Percentiles rank a stretch among this genome's conserved stretches.
phyloP scores from a whole-genome alignment of 2,888 invertebrate species.

The Thalpophila matura region DNA sequence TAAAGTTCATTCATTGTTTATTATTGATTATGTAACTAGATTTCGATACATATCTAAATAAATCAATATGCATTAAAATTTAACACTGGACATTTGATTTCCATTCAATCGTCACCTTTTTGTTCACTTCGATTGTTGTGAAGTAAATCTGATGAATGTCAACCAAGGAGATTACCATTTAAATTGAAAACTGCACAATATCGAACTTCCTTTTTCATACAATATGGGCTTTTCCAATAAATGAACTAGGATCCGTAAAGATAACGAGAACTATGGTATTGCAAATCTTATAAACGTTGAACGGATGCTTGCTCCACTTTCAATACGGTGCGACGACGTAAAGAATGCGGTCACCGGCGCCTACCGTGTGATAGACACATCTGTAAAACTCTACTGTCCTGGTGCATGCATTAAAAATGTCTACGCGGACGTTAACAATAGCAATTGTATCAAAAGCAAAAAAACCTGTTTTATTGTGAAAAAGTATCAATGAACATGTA shows the following conservation, averaged over 20 bases:
- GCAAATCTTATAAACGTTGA: slow-evolving; percentile 75
- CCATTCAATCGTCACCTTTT: slow-evolving; percentile 38
- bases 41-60: slow-evolving; percentile 11
- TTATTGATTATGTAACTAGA: slow-evolving; percentile 36
- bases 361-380: slow-evolving; percentile 66
- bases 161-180: slow-evolving; percentile 46
- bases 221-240: slow-evolving; percentile 14
- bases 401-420: slow-evolving; percentile 57
- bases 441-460: slow-evolving; percentile 50
- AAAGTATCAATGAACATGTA: slow-evolving; percentile 54
- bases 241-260: slow-evolving; percentile 62
- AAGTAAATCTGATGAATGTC: slow-evolving; percentile 35
- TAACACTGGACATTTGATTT: slow-evolving; percentile 26
- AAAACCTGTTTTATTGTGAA: slow-evolving; percentile 28
- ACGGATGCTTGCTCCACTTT: slow-evolving; percentile 86
- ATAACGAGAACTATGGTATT: slow-evolving; percentile 69
- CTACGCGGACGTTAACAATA: slow-evolving; percentile 45
- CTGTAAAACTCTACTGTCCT: slow-evolving; percentile 69
- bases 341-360: slow-evolving; percentile 87
- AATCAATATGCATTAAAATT: slow-evolving; percentile 25
- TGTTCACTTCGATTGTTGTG: slow-evolving; percentile 23
- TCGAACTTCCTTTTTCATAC: slow-evolving; percentile 11
- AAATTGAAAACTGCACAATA: slow-evolving; percentile 35
- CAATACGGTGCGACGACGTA: slow-evolving; percentile 72
- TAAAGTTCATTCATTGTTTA: not conserved